Conservation (phyloP, 2,797 vertebrate genomes). For the Premnoplex brunnescens region DNA sequence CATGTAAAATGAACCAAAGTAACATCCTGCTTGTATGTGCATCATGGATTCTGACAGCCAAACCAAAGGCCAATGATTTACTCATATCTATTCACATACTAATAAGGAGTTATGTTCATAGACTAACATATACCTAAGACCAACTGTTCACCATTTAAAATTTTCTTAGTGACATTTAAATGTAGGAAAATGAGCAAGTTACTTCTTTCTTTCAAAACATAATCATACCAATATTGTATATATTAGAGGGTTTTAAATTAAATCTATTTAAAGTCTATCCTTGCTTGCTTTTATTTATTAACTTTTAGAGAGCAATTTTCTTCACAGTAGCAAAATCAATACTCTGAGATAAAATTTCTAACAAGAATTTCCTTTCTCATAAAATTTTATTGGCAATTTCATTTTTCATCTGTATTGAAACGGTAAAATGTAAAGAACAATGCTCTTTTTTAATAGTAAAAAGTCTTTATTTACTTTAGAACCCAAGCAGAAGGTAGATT, state of each 20-base stretch:
- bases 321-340: constrained; percentile 44
- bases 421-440: not conserved
- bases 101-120: not conserved
- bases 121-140: not conserved
- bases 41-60: not conserved
- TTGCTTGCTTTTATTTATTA: constrained; percentile 38
- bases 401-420: constrained; percentile 29
- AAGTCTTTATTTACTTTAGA: constrained; percentile 68
- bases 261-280: constrained; percentile 11
- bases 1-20: not conserved
- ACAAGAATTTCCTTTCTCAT: constrained; percentile 31
- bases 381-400: constrained; percentile 38
- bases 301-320: constrained; percentile 22
- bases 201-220: not conserved
- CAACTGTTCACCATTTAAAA: not conserved
- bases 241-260: not conserved
- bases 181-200: not conserved
- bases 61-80: not conserved
- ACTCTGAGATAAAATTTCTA: constrained; percentile 31
- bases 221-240: not conserved
- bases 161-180: not conserved
- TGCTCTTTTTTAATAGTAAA: constrained; percentile 17
- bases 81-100: not conserved
- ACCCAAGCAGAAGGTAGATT: constrained; percentile 65
- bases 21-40: not conserved